Evolutionary conservation across 1,140 invertebrate genomes (phyloP).

Genomic region (Drosophila murphyi): DNA sequence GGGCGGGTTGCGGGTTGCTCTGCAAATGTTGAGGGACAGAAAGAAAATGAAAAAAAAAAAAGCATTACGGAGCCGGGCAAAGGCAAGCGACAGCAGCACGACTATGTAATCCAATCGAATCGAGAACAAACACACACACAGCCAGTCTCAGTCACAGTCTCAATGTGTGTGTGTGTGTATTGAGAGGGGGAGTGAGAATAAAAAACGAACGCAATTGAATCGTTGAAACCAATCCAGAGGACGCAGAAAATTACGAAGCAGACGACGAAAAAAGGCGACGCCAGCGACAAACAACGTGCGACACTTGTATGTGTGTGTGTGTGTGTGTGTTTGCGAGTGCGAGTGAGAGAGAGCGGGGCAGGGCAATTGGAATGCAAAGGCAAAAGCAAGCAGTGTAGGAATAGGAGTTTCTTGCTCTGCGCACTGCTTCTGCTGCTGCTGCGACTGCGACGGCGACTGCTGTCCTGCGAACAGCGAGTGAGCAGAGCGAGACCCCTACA

Average conservation of each 20-base stretch:
- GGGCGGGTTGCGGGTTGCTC: conserved; percentile 8
- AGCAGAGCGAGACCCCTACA: conserved; percentile 23
- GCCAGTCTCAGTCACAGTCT: conserved; percentile 6
- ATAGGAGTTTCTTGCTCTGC: conserved; percentile 26
- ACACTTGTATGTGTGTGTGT: conserved; percentile 30
- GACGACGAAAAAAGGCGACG: conserved; percentile 57
- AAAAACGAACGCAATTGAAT: conserved; percentile 74
- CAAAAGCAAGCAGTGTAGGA: conserved; percentile 36
- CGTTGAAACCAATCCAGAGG: conserved; percentile 77
- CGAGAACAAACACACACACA: conserved; percentile 60
- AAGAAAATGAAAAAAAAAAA: conserved; percentile 35
- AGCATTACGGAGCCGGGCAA: background rate
- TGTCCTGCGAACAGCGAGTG: conserved; percentile 10
- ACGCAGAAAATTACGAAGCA: conserved; percentile 66
- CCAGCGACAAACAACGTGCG: conserved; percentile 41
- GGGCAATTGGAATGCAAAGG: conserved; percentile 39
- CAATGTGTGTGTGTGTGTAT: background rate
- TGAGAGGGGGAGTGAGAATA: conserved; percentile 46
- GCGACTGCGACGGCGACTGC: background rate
- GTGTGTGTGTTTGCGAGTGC: background rate
- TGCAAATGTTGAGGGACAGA: conserved; percentile 65
- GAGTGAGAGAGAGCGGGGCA: conserved; percentile 24
- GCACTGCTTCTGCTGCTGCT: background rate
- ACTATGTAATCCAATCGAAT: conserved; percentile 81
- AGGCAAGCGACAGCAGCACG: conserved; percentile 37